These are phyloP conservation scores for Chamaetylas fuelleborni DNA, from an alignment of 2,113 vertebrate genomes.

Conservation along the genomic window DNA sequence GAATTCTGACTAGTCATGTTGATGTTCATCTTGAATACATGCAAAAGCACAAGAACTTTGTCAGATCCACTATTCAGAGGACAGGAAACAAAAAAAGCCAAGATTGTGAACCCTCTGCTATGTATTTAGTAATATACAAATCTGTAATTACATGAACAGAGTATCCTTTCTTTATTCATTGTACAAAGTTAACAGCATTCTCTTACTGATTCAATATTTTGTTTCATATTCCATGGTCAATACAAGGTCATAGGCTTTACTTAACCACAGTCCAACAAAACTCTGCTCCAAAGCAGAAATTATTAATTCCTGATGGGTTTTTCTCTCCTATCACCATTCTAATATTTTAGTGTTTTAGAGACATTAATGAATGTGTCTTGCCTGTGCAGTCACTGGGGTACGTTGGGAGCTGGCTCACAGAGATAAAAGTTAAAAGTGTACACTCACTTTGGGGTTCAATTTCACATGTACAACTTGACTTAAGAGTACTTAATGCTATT, in stretches of 20 bases:
- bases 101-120: background rate
- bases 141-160: background rate
- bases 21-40: background rate
- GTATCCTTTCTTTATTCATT: background rate
- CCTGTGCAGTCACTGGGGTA: background rate
- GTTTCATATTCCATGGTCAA: background rate
- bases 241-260: background rate
- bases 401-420: background rate
- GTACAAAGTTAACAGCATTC: background rate
- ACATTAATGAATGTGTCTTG: background rate
- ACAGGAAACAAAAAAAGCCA: background rate
- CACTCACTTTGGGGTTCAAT: background rate
- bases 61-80: background rate
- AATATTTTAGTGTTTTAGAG: background rate
- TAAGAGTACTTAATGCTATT: background rate
- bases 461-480: fast-evolving
- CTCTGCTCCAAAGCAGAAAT: background rate
- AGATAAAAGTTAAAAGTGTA: background rate
- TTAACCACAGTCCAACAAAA: background rate
- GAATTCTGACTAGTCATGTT: background rate
- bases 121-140: background rate
- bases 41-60: background rate
- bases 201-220: background rate
- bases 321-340: background rate
- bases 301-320: background rate